phyloP scores from a whole-genome alignment of 2,113 vertebrate species.

The Cacatua alba region DNA sequence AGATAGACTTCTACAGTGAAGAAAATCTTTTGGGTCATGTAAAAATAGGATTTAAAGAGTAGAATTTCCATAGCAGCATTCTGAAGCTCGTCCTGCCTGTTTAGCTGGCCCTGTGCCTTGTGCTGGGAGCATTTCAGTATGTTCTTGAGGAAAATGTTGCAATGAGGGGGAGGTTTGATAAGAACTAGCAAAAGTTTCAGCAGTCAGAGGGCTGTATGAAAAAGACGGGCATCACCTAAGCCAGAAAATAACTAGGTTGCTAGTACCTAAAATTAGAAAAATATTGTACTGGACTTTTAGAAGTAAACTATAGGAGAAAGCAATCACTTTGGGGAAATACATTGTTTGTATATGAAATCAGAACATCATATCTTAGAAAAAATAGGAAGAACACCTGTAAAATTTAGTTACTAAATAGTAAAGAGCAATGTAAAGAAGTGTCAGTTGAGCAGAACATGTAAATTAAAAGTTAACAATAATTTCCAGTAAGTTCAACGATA shows the following conservation, averaged over 20 bases:
- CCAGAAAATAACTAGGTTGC: not conserved
- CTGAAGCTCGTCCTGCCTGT: constrained; percentile 28
- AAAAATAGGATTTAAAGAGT: constrained; percentile 58
- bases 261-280: not conserved
- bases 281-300: not conserved
- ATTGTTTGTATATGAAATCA: not conserved
- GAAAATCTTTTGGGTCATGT: constrained; percentile 39
- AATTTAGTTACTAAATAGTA: not conserved
- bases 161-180: constrained; percentile 48
- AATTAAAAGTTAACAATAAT: not conserved
- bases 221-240: constrained; percentile 13
- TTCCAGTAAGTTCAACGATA: not conserved
- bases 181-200: constrained; percentile 31
- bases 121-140: constrained; percentile 41
- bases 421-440: not conserved
- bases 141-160: constrained; percentile 51
- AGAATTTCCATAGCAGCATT: constrained; percentile 57
- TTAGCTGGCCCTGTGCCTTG: constrained; percentile 52
- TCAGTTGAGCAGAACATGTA: not conserved
- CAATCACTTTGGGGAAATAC: not conserved
- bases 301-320: not conserved
- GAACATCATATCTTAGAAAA: not conserved
- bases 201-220: constrained; percentile 1
- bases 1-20: not conserved
- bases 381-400: not conserved